Percentiles rank a stretch among this genome's conserved stretches.
These are phyloP conservation scores for Octomys mimax DNA, from an alignment of 2,797 vertebrate species.

Conservation along the genomic window DNA sequence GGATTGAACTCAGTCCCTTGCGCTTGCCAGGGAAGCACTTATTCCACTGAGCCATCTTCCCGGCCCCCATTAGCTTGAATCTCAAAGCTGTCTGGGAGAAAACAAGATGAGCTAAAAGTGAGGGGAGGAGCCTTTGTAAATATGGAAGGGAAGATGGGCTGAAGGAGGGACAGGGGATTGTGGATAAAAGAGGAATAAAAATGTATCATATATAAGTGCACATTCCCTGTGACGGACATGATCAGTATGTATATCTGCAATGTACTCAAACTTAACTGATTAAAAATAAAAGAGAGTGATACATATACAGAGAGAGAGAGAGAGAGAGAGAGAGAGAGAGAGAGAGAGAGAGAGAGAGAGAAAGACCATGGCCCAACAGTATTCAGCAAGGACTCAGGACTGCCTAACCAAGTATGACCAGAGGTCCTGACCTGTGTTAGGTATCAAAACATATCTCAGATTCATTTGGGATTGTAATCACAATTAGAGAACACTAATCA, in stretches of 20 bases:
- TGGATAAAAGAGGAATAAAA: too few species aligned
- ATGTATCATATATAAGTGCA: too few species aligned
- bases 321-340: not conserved
- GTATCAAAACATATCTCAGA: not conserved
- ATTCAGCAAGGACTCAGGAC: not conserved
- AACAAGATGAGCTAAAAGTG: not conserved
- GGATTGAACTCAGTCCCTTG: too few species aligned
- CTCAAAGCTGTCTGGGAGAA: not conserved
- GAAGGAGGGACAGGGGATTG: too few species aligned
- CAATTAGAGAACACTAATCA: not conserved
- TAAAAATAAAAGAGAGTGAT: too few species aligned
- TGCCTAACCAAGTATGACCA: not conserved
- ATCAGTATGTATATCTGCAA: too few species aligned
- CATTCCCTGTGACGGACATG: too few species aligned
- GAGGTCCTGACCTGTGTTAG: not conserved
- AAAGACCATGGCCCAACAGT: accelerated
- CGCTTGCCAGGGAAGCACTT: too few species aligned
- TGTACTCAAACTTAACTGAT: too few species aligned
- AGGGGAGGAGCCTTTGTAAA: not conserved
- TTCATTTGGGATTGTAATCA: not conserved
- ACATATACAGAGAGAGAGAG: too few species aligned
- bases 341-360: not conserved
- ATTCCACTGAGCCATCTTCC: too few species aligned
- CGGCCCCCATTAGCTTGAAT: not conserved
- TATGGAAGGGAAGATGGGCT: too few species aligned